phyloP scores from a whole-genome alignment of 2,113 vertebrate species.

The Plotosus lineatus region DNA sequence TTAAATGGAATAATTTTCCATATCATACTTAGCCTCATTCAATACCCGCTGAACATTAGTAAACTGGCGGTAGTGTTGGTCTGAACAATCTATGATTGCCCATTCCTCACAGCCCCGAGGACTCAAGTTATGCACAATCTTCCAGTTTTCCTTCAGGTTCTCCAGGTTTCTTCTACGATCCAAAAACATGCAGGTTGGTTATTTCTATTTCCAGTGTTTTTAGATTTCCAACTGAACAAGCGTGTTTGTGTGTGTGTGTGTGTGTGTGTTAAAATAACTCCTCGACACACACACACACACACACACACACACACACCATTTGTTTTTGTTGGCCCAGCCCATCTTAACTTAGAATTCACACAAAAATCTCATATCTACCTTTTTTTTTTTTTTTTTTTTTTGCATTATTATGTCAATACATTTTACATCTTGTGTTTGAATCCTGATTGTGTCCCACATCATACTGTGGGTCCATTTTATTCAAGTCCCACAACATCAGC shows the following conservation, averaged over 20 bases:
- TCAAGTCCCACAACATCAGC: background rate
- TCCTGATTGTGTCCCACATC: background rate
- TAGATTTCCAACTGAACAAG: too few relatives aligned
- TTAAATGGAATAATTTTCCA: too few relatives aligned
- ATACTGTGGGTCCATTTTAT: background rate
- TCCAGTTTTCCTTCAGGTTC: background rate
- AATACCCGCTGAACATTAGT: too few relatives aligned
- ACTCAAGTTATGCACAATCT: background rate
- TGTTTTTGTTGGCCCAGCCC: background rate
- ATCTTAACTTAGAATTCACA: background rate
- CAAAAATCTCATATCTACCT: too few relatives aligned
- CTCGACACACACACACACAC: background rate
- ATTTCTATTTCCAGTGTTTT: too few relatives aligned
- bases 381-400: background rate
- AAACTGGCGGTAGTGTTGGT: too few relatives aligned
- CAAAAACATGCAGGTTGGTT: background rate
- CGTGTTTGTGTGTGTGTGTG: too few relatives aligned
- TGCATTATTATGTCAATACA: background rate
- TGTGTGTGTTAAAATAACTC: background rate
- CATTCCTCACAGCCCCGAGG: background rate
- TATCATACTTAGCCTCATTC: too few relatives aligned
- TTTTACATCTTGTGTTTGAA: background rate
- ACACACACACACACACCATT: background rate
- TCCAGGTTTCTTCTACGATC: background rate
- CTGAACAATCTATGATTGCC: background rate